Conservation (phyloP, 2,888 invertebrate species). For the Sarcophaga carnaria region DNA sequence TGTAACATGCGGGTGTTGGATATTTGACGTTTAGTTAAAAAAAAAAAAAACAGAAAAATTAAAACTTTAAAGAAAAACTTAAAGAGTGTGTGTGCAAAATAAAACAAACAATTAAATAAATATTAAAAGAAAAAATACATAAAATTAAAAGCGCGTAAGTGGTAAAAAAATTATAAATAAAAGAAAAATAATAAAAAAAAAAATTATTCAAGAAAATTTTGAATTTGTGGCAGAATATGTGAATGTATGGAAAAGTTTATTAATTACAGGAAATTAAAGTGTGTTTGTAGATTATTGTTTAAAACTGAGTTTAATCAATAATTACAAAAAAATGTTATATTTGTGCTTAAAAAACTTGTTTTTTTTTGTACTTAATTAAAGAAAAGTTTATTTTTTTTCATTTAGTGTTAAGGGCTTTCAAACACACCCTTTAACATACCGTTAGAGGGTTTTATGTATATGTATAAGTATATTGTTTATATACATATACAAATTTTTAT, state of each 20-base stretch:
- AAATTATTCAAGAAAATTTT: conserved; percentile 28
- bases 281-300: not conserved
- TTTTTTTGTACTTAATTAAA: not conserved
- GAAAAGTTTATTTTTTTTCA: not conserved
- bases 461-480: conserved; percentile 18
- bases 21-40: conserved; percentile 72
- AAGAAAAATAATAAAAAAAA: not conserved
- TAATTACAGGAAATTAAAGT: no score
- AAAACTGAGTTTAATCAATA: not conserved
- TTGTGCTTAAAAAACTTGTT: not conserved
- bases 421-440: conserved; percentile 61
- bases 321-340: not conserved
- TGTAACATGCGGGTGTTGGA: conserved; percentile 78
- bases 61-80: conserved; percentile 33
- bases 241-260: not conserved
- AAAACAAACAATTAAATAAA: conserved; percentile 16
- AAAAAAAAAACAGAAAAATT: conserved; percentile 50
- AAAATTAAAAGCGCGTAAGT: not conserved
- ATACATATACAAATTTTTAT: conserved; percentile 41
- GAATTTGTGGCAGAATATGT: not conserved
- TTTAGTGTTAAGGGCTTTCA: not conserved
- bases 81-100: conserved; percentile 57
- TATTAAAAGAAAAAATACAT: conserved; percentile 19
- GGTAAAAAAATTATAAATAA: conserved; percentile 12
- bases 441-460: conserved; percentile 5